Evolutionary conservation across 64 coral and sea anemone species (phyloP).

Genomic region (Pocillopora damicornis): DNA sequence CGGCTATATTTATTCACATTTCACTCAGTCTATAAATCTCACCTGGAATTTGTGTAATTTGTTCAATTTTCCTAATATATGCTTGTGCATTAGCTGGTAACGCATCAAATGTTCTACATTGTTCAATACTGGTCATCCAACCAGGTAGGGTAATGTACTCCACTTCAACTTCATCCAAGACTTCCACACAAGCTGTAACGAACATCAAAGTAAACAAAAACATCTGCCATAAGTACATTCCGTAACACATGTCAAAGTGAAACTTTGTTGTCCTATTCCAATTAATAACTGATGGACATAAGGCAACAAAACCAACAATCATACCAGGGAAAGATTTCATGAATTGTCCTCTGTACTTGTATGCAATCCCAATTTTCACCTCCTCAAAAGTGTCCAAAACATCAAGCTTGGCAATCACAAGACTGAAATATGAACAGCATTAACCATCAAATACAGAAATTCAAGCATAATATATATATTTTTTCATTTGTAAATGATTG

Average conservation of each 20-base stretch:
- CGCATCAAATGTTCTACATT: constrained; percentile 69
- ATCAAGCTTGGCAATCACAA: constrained; percentile 92
- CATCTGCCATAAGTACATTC: background rate
- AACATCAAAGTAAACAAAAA: background rate
- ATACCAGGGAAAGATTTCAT: constrained; percentile 89
- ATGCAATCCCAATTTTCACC: constrained; percentile 88
- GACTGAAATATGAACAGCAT: constrained; percentile 21
- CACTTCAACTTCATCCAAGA: constrained; percentile 87
- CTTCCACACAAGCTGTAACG: constrained; percentile 71
- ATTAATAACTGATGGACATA: background rate
- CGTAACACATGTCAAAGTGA: too few species aligned
- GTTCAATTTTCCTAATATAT: constrained; percentile 79
- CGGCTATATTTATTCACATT: too few species aligned
- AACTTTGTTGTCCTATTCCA: background rate
- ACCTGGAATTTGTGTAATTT: constrained; percentile 87
- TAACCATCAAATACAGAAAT: background rate
- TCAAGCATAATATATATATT: background rate
- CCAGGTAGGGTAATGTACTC: constrained; percentile 92
- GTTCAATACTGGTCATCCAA: constrained; percentile 73
- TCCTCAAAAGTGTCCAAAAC: constrained; percentile 90
- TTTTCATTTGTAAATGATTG: too few species aligned
- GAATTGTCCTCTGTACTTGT: constrained; percentile 71
- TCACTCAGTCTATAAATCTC: background rate
- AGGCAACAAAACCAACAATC: background rate
- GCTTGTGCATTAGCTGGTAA: constrained; percentile 74